Base-by-base conservation (phyloP, 1,140 invertebrate species). In the Eueides isabella region DNA sequence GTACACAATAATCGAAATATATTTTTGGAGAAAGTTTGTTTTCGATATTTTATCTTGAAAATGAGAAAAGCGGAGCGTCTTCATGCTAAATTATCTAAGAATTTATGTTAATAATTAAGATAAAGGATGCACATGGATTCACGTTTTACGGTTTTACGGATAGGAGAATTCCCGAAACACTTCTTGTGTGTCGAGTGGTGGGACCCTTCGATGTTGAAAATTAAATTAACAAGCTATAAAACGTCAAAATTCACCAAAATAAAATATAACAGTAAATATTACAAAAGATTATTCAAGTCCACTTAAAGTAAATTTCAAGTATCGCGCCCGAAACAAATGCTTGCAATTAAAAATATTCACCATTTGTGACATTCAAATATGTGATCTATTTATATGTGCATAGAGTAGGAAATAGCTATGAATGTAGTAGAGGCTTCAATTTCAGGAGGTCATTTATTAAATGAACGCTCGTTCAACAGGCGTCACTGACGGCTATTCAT, bases 311-410 rank as follows among this genome's bases (percentile, higher is more conserved):
- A 67, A 65, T 38, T 63, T 62, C 55, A 64, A 72, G 71, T 55
- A 76, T 73, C 73, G 73, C 71, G 74, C 31, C 61, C 63, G 72
- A 31, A 74, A 76, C 74, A 76, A 76, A 79, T 79, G 68, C 38
- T 33, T 26, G 63, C 71, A 55, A 76, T 79, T 79, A 76, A 74
- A 79, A 79, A 71, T 61, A 71, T 38, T 38, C 11, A 2, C 12
- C 19, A 12, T 12, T 35, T 11, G 38, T 26, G 12, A 62, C 61
- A 55, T 1, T 7, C 7, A 16, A 69, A 68, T 26, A 48, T 63
- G 14, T 2, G 35, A 61, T 61, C 64, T 74, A 68, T 74, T 41
- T 26, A 4, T 31, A 68, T 12, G 0, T 1, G 26, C 1, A 6
- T 68, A 68, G 31, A 30, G 68, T 61, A 33, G 28, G 35, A 28